phyloP scores from a whole-genome alignment of 2,888 invertebrate genomes.

The Cartodere bifasciata region DNA sequence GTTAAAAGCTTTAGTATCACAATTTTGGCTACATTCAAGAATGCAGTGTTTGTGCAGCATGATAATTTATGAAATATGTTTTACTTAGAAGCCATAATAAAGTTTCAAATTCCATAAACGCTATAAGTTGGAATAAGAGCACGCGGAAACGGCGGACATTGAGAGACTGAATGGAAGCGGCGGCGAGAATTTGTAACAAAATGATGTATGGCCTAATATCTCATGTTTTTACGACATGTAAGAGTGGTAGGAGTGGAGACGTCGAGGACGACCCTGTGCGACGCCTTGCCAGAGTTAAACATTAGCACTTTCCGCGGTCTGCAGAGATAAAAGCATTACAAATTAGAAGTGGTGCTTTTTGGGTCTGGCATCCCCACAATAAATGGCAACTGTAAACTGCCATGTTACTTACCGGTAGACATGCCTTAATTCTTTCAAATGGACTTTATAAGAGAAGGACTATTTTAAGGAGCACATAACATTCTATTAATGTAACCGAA shows the following conservation, averaged over 20 bases:
- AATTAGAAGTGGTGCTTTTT: slow-evolving; percentile 26
- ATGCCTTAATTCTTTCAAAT: too few relatives aligned
- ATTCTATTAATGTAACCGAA: too few relatives aligned
- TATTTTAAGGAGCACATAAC: too few relatives aligned
- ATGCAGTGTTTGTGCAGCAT: too few relatives aligned
- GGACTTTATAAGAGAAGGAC: too few relatives aligned
- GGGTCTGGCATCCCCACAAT: slow-evolving; percentile 19
- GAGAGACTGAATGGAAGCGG: slow-evolving; percentile 10
- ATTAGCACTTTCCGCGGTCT: slow-evolving; percentile 30
- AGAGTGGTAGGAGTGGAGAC: slow-evolving; percentile 17
- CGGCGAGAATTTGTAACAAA: slow-evolving; percentile 21
- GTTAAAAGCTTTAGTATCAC: too few relatives aligned
- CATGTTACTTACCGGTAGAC: too few relatives aligned
- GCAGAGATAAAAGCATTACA: slow-evolving; percentile 33
- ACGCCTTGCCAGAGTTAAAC: slow-evolving; percentile 25
- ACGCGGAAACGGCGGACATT: background rate
- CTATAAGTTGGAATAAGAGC: slow-evolving; percentile 3
- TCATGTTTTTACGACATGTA: slow-evolving; percentile 20
- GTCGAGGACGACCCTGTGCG: slow-evolving; percentile 17
- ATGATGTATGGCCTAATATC: slow-evolving; percentile 27
- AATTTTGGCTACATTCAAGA: too few relatives aligned
- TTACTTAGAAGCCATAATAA: slow-evolving; percentile 8
- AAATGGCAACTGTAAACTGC: slow-evolving; percentile 9
- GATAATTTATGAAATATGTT: too few relatives aligned
- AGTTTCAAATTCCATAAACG: slow-evolving; percentile 4